Base-by-base conservation (phyloP, 2,113 vertebrate species). In the Tragelaphus strepsiceros region DNA sequence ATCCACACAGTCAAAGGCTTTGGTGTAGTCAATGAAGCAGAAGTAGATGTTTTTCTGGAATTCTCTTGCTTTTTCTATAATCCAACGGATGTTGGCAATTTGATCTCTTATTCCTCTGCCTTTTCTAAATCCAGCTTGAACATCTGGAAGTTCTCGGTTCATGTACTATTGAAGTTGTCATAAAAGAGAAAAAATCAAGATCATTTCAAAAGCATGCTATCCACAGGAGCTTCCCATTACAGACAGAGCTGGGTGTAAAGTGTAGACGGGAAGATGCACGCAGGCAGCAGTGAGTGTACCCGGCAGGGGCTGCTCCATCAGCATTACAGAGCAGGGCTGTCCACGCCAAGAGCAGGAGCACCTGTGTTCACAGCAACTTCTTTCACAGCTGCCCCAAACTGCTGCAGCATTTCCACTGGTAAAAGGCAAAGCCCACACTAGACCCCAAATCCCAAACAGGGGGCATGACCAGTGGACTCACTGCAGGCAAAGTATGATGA, bases 201-300 rank as follows among this genome's bases (percentile, higher is more conserved):
- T 49, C n/a, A 43, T 43, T 39, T 77, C 30, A 4, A 16, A 56
- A 3, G 6, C 24, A 7, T 0, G 1, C 15, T 8, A 9, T 35
- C 12, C 32, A 2, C 28, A 0, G 43, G 85, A 53, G 53, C 43
- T 0, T 22, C 14, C 3, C 4, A 0, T 26, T 7, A 6, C 39
- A 56, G 4, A 26, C 0, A 12, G 58, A 32, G 30, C 17, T 12
- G 30, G 90, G 62, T 12, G n/a, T 62, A 10, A 21, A 9, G 1
- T 22, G 22, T 30, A n/a, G 46, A 46, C 0, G 11, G 58, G 19
- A 32, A 26, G 61, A 10, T 14, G 2, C 0, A 1, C 1, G 0
- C 78, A 49, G 80, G 80, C 51, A 7, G 15, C 0, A 4, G 35
- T 1, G 6, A 3, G 30, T 1, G 0, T 12, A 1, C 7, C 43